Conservation (phyloP, 2,888 invertebrate genomes). For the Xylota segnis region DNA sequence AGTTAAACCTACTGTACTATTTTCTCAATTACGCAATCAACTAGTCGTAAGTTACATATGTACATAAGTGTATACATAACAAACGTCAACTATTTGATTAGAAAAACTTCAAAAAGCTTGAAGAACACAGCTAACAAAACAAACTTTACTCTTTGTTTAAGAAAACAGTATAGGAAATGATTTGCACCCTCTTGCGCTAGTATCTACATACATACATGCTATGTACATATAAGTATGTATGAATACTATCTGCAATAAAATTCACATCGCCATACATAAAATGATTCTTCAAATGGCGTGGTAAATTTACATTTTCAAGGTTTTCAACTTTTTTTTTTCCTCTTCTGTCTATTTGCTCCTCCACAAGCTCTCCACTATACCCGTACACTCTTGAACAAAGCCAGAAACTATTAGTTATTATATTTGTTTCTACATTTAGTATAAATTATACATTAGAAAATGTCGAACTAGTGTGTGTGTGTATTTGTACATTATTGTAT, state of each 20-base stretch:
- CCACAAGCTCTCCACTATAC: slow-evolving; percentile 25
- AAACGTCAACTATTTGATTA: slow-evolving; percentile 25
- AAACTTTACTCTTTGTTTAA: slow-evolving; percentile 35
- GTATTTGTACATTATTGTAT: background rate
- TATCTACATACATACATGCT: slow-evolving; percentile 16
- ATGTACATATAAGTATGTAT: slow-evolving; percentile 27
- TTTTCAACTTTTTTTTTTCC: slow-evolving; percentile 41
- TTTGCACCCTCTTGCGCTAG: slow-evolving; percentile 40
- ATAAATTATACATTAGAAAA: slow-evolving; percentile 36
- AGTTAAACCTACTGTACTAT: slow-evolving; percentile 4
- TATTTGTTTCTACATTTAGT: slow-evolving; percentile 35
- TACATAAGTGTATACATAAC: background rate
- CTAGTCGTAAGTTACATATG: background rate
- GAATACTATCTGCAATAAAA: slow-evolving; percentile 42
- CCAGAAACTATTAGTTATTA: slow-evolving; percentile 61
- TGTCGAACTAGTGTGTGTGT: slow-evolving; percentile 35
- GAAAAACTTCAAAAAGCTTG: slow-evolving; percentile 16
- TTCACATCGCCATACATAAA: slow-evolving; percentile 30
- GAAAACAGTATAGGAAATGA: slow-evolving; percentile 7
- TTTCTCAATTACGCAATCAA: slow-evolving; percentile 52
- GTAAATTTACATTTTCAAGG: slow-evolving; percentile 66
- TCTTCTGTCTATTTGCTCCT: slow-evolving; percentile 2
- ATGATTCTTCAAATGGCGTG: slow-evolving; percentile 65
- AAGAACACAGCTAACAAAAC: slow-evolving; percentile 7
- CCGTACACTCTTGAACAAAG: slow-evolving; percentile 27